phyloP scores from a whole-genome alignment of 2,888 invertebrate species.

The Sarcophaga caerulescens region DNA sequence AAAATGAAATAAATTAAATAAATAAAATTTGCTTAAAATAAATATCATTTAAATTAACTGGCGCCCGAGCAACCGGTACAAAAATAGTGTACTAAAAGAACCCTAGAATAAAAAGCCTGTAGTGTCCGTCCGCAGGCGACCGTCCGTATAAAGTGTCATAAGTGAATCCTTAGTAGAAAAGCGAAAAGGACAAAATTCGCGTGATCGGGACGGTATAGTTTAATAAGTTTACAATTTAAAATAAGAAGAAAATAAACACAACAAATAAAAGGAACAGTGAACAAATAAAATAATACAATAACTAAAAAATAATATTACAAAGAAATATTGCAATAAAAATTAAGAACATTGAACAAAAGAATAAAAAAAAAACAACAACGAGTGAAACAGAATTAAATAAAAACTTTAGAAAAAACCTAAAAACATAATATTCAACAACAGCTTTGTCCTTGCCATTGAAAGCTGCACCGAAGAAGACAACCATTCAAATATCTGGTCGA shows the following conservation, averaged over 20 bases:
- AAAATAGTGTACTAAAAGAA: constrained; percentile 10
- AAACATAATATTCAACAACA: no score
- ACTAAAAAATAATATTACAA: no score
- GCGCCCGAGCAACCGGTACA: constrained; percentile 24
- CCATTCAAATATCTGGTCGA: no score
- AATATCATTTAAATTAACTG: no score
- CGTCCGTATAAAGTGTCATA: constrained; percentile 12
- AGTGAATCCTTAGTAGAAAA: no score
- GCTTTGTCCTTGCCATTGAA: no score
- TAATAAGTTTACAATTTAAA: neutral
- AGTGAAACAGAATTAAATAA: no score
- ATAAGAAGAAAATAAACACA: neutral
- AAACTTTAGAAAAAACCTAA: no score
- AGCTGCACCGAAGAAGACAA: no score
- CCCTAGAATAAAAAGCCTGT: neutral
- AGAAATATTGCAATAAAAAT: neutral
- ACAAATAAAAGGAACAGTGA: neutral
- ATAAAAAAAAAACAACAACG: no score
- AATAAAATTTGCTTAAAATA: no score
- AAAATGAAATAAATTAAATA: no score
- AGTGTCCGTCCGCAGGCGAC: constrained; percentile 22
- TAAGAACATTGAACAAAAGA: neutral
- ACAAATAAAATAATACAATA: neutral
- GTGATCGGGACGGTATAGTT: constrained; percentile 16
- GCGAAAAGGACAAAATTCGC: constrained; percentile 19